Evolutionary conservation across 2,888 invertebrate species (phyloP), one percentile per base, ranked within the genome.

Genomic region (Octonoba sinensis): DNA sequence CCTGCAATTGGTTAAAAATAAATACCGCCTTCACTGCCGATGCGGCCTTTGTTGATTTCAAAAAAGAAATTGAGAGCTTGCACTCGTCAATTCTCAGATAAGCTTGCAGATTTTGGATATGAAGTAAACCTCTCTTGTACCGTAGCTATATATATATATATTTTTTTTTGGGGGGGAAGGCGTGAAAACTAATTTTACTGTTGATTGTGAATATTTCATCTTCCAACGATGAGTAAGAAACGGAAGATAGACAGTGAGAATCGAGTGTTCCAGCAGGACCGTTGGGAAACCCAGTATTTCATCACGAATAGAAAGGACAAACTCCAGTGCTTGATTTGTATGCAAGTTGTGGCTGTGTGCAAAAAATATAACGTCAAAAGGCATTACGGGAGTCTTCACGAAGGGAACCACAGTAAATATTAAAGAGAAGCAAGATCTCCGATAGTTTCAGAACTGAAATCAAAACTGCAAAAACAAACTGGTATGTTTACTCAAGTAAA

Each of bases 231-330:
- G 27, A 27, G 27, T 27, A 65, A 65, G 44, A 65, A 65, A 65
- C 65, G 44, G 16, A 27, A 65, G 8, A 65, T 44, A 18, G 59
- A 59, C 3, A 65, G 65, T 65, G 65, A 65, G 36, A 65, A 36
- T 46, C 2, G 65, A 44, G 65, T 22, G n/a, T 65, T n/a, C 46
- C 3, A 65, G 44, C 3, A 65, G 44, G 65, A 65, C 16, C 20
- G 65, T 47, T 66, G 66, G 66, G 47, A 66, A 66, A 47, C 16
- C 13, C 27, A 66, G 22, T 66, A 66, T 66, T 66, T 64, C n/a
- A 64, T 64, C 22, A 64, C 44, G 64, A 64, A 64, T 22, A 66
- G 36, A 22, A 66, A 66, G 27, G 49, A 36, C 20, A 66, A 66
- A 24, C 24, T 47, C 16, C 66, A 66, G 66, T 66, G 66, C 36